phyloP scores from a whole-genome alignment of 1,140 invertebrate genomes.

The Metaphire vulgaris region DNA sequence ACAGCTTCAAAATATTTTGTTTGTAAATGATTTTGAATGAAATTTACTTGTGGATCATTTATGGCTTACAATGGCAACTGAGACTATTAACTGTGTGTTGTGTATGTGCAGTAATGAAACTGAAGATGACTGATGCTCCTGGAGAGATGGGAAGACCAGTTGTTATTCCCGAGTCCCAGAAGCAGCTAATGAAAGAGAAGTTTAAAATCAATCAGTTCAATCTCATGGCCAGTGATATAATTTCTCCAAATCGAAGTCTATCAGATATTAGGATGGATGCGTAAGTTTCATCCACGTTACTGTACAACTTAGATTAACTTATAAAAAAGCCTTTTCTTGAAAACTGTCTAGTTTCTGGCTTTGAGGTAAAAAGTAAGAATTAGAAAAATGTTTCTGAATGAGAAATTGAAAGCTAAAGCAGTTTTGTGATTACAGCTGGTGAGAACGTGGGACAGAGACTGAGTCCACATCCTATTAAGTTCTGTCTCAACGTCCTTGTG shows the following conservation, averaged over 20 bases:
- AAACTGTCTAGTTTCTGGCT: neutral
- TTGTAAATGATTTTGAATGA: no score
- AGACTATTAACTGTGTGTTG: no score
- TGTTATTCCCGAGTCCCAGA: slow-evolving; percentile 71
- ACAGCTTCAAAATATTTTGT: no score
- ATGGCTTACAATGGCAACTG: no score
- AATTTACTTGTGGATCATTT: no score
- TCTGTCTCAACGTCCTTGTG: no score
- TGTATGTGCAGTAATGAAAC: slow-evolving; percentile 36
- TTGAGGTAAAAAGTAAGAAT: neutral
- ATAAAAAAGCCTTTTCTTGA: neutral
- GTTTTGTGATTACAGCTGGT: no score
- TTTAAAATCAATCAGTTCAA: slow-evolving; percentile 99
- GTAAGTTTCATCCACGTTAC: slow-evolving; percentile 5
- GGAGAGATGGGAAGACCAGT: slow-evolving; percentile 87
- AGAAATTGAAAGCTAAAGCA: no score
- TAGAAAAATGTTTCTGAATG: neutral
- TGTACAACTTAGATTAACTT: neutral
- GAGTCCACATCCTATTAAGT: no score
- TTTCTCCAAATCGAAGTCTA: slow-evolving; percentile 89
- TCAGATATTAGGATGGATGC: slow-evolving; percentile 76
- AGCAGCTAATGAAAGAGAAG: slow-evolving; percentile 82
- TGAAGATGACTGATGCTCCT: slow-evolving; percentile 36
- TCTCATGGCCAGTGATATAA: slow-evolving; percentile 92
- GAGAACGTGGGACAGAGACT: no score